These are phyloP conservation scores for Caenorhabditis sp. DNA, from an alignment of 2,888 invertebrate species.

Conservation along the genomic window DNA sequence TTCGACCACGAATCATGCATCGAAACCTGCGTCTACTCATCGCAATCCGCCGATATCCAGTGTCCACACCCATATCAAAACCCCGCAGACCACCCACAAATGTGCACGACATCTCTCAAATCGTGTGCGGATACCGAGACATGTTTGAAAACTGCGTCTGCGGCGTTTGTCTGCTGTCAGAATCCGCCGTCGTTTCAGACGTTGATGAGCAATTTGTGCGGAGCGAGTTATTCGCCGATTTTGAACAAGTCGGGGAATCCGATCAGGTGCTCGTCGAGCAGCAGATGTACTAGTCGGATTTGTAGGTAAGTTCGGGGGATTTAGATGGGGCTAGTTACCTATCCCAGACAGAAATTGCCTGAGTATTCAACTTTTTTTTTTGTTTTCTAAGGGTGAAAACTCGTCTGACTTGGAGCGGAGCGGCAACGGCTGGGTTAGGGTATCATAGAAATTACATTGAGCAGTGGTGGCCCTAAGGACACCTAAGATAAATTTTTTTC, in stretches of 20 bases:
- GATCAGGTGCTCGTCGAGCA: constrained; percentile 69
- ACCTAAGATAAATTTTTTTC: no score
- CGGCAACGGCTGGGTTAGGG: no score
- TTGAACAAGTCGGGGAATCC: constrained; percentile 71
- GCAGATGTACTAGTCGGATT: constrained; percentile 67
- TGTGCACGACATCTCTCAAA: constrained; percentile 68
- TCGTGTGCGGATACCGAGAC: constrained; percentile 68
- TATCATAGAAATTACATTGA: no score
- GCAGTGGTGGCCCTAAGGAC: no score
- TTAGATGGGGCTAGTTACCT: no score
- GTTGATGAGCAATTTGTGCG: constrained; percentile 64
- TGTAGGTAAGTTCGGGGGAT: no score
- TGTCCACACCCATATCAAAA: constrained; percentile 73
- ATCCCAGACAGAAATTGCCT: no score
- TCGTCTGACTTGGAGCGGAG: no score
- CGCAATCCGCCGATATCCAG: constrained; percentile 31
- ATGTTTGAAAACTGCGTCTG: constrained; percentile 46
- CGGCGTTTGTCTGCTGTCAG: constrained; percentile 61
- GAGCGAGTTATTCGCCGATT: constrained; percentile 50
- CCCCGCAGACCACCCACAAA: constrained; percentile 72
- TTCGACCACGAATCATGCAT: constrained; percentile 60
- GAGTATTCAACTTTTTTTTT: no score
- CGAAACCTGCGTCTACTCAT: constrained; percentile 57
- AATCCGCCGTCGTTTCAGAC: constrained; percentile 54
- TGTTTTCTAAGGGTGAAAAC: no score